Evolutionary conservation across 2,113 vertebrate genomes (phyloP).

Genomic region (Syngnathus scovelli): DNA sequence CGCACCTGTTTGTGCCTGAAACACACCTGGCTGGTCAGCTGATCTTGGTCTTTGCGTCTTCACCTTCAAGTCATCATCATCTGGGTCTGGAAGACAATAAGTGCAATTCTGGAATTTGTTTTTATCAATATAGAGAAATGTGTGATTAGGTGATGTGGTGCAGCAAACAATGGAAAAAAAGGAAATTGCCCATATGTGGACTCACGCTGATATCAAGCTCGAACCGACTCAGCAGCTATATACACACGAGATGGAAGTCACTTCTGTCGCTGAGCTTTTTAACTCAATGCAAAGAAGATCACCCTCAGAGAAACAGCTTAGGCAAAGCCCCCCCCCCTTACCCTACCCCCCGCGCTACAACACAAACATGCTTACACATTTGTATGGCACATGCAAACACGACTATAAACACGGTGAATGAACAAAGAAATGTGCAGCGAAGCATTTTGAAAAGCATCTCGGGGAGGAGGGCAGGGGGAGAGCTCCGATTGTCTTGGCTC

Average conservation of each 20-base stretch:
- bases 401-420: constrained; percentile 27
- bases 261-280: constrained; percentile 8
- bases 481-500: constrained; percentile 63
- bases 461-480: too few species aligned
- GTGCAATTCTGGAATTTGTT: neutral
- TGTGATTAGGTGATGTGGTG: constrained; percentile 6
- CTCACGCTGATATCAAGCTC: neutral
- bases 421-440: constrained; percentile 51
- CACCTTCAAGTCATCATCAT: constrained; percentile 92
- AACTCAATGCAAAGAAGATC: neutral
- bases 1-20: constrained; percentile 98
- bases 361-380: constrained; percentile 7
- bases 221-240: neutral
- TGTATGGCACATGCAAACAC: neutral
- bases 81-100: constrained; percentile 75
- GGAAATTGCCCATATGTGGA: neutral
- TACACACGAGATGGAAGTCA: neutral
- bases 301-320: neutral
- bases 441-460: constrained; percentile 34
- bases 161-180: neutral
- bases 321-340: neutral
- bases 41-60: constrained; percentile 95
- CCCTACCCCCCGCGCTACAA: neutral
- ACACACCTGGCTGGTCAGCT: constrained; percentile 91
- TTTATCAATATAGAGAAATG: neutral